These are phyloP conservation scores for Cenopis cana DNA, from an alignment of 2,888 invertebrate species.

Conservation along the genomic window DNA sequence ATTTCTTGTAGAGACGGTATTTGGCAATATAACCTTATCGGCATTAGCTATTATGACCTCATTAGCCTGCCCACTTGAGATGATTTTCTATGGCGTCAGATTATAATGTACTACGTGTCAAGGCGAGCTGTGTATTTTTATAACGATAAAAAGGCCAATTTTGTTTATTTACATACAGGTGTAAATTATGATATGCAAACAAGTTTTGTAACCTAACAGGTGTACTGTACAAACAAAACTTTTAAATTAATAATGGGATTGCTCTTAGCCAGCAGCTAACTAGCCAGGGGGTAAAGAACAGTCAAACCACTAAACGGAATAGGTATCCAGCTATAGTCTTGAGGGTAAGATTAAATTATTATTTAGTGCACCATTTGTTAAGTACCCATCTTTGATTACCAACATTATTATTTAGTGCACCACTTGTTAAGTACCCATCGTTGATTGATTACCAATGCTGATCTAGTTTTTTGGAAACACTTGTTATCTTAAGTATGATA, in stretches of 20 bases:
- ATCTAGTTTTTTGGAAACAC: neutral
- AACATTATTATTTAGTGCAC: neutral
- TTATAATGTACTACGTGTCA: constrained; percentile 9
- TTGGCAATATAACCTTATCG: constrained; percentile 45
- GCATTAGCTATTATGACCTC: constrained; percentile 44
- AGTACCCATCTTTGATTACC: constrained; percentile 1
- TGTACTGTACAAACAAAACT: constrained; percentile 36
- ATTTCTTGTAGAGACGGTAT: neutral
- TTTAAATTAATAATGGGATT: no score
- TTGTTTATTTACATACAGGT: constrained; percentile 41
- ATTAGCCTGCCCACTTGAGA: constrained; percentile 44
- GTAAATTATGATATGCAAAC: constrained; percentile 35
- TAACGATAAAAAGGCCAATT: neutral
- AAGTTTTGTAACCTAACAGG: constrained; percentile 32
- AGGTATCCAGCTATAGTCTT: constrained; percentile 13
- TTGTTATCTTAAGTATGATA: constrained; percentile 27
- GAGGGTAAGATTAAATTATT: constrained; percentile 31
- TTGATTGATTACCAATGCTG: neutral
- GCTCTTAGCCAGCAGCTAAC: no score
- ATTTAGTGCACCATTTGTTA: neutral
- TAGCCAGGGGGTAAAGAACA: constrained; percentile 10
- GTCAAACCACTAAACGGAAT: constrained; percentile 1
- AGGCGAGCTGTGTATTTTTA: neutral
- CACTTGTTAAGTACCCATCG: neutral
- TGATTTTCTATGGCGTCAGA: constrained; percentile 38